A percentile compares a stretch with the other conserved stretches of the same genome.
phyloP scores from a whole-genome alignment of 2,888 invertebrate species.

The Ctena decussata region DNA sequence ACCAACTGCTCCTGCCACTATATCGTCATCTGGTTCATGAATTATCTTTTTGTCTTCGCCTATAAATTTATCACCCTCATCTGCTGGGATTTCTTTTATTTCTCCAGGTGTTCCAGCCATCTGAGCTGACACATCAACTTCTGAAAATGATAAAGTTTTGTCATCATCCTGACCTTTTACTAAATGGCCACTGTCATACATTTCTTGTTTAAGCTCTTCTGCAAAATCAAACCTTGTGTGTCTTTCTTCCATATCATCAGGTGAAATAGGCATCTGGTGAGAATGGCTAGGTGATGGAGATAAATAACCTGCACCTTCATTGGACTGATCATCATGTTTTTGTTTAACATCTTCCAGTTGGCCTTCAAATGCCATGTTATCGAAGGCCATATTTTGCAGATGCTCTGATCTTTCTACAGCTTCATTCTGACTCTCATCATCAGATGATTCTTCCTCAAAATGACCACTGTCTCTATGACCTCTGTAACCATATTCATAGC shows the following conservation, averaged over 20 bases:
- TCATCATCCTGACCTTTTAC: slow-evolving; percentile 79
- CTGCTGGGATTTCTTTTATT: slow-evolving; percentile 52
- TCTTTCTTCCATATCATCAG: slow-evolving; percentile 80
- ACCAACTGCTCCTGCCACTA: slow-evolving; percentile 54
- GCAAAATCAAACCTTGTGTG: slow-evolving; percentile 75
- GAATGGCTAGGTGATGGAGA: neutral
- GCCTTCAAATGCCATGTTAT: slow-evolving; percentile 86
- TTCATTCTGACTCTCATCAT: slow-evolving; percentile 54
- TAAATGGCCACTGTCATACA: slow-evolving; percentile 35
- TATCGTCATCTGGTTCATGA: slow-evolving; percentile 17
- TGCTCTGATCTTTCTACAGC: slow-evolving; percentile 30
- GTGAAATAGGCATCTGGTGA: slow-evolving; percentile 74
- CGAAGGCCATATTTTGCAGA: slow-evolving; percentile 86
- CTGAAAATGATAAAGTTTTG: slow-evolving; percentile 55
- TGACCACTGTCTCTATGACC: slow-evolving; percentile 63
- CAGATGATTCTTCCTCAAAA: slow-evolving; percentile 56
- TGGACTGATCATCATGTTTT: slow-evolving; percentile 1
- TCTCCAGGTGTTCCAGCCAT: slow-evolving; percentile 38
- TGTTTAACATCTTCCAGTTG: slow-evolving; percentile 63
- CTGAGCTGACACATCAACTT: slow-evolving; percentile 34
- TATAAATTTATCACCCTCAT: slow-evolving; percentile 41
- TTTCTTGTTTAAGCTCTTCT: slow-evolving; percentile 68
- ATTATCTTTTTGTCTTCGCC: neutral
- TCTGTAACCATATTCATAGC: neutral
- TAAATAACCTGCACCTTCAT: neutral